Base-by-base conservation (phyloP, 2,888 invertebrate genomes). In the Apodemia mormo region DNA sequence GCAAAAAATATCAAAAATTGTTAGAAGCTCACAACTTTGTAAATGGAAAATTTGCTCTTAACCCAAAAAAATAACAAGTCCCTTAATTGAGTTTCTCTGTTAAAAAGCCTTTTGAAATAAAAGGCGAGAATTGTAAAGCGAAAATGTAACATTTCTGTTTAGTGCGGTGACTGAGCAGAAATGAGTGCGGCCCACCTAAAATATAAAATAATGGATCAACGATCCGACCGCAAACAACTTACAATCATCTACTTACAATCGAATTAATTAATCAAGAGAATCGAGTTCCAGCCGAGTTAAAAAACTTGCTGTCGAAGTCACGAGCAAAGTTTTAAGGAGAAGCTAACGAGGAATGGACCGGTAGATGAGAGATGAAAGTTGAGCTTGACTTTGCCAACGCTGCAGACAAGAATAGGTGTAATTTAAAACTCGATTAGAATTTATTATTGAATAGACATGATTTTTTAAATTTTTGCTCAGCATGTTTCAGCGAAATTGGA, bases 361-460 rank as follows among this genome's bases (percentile, higher is more conserved):
- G 83, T 82, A 82, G 89, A 86, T 83, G 85, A 84, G 84, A 87
- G 86, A 88, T 83, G 90, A 90, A 91, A 91, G 88, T 91, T 92
- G 85, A 87, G 81, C 74, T 76, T 71, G 77, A 80, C 76, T 76
- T 75, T 79, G 78, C 84, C 82, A 82, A 82, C 85, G 84, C 86
- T 87, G 83, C 85, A 89, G 88, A 89, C 88, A 88, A 90, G 90
- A 93, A 92, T 92, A 86, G 86, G 87, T 90, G 91, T 92, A 93
- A 93, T 92, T 92, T 92, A 93, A 92, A 92, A 92, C 86, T 93
- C 91, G 90, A 92, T 93, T 92, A 91, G 88, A 91, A 92, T 92
- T 91, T 84, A 89, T 87, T 85, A 68, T 29, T 65, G 87, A 85
- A 81, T 82, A 78, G 82, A 80, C 81, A 83, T 78, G 85, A 85